Base-by-base conservation (phyloP, 2,113 vertebrate genomes). In the Copsychus sechellarum region DNA sequence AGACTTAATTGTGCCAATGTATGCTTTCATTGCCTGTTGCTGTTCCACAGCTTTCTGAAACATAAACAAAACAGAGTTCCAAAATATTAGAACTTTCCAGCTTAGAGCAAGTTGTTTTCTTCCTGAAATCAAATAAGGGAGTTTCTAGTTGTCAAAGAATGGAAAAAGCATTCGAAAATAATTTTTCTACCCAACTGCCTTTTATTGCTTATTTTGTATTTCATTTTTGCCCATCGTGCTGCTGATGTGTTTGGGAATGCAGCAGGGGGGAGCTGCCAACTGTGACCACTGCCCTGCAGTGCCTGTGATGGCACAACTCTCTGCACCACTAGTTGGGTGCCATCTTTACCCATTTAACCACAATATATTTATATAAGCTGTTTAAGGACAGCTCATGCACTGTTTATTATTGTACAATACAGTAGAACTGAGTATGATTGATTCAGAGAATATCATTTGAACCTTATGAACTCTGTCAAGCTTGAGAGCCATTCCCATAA, bases 51-150 rank as follows among this genome's bases (percentile, higher is more conserved):
- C 90, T 94, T 86, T 96, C 90, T 90, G 84, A 96, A 96, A 95
- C 36, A 97, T 73, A 95, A 96, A 96, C 93, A 96, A 95, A 92
- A 48, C 43, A 74, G 69, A 64, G 81, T 95, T 95, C 94, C 95
- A 97, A 93, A 96, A 83, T 95, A 90, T 92, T 85, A 79, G 84
- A 95, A 96, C 93, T 93, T 96, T 96, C 95, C 96, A 95, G 88
- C 80, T 97, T 95, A 94, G 62, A 95, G 88, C 76, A 91, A 84
- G 81, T 96, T 97, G 90, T 93, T 94, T 92, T 81, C 91, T 94
- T 92, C 95, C 86, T 86, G 82, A 93, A 89, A 95, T 72, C 0
- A 69, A 73, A 43, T 86, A 57, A 93, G 65, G 81, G 84, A 92
- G 91, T 87, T 96, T 96, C 81, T 94, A 95, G 82, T 72, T 74